These are phyloP conservation scores for Tachina grossa DNA, from an alignment of 2,888 invertebrate species.

Conservation along the genomic window DNA sequence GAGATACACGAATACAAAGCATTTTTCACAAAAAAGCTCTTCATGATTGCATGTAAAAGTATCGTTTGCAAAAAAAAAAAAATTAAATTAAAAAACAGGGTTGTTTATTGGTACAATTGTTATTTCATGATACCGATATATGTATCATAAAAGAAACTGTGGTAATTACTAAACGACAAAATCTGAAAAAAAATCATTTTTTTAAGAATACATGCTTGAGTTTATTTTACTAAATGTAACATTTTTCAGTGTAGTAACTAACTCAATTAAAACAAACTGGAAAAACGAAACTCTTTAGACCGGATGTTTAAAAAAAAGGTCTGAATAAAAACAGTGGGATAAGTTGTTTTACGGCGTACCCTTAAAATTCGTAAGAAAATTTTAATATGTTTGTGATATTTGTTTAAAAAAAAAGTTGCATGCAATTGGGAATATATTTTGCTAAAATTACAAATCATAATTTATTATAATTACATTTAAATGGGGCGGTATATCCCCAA, in stretches of 20 bases:
- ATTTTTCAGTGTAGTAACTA: background rate
- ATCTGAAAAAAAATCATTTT: background rate
- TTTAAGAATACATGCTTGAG: background rate
- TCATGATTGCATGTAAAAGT: constrained; percentile 61
- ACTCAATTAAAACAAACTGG: constrained; percentile 7
- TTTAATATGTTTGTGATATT: too few relatives aligned
- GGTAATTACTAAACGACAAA: constrained; percentile 7
- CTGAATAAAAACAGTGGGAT: constrained; percentile 8
- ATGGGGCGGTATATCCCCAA: background rate
- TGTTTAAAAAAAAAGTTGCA: too few relatives aligned
- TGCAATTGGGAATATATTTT: background rate
- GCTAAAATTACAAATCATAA: constrained; percentile 23
- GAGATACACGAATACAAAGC: constrained; percentile 31
- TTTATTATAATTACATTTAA: constrained; percentile 35
- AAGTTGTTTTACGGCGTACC: background rate
- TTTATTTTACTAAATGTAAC: constrained; percentile 22
- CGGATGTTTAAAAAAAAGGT: constrained; percentile 56
- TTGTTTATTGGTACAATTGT: constrained; percentile 15
- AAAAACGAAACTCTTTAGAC: constrained; percentile 22
- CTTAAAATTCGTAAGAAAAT: background rate
- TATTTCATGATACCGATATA: constrained; percentile 16
- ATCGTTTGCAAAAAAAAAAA: constrained; percentile 55
- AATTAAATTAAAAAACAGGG: constrained; percentile 26
- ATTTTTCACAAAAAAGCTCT: background rate
- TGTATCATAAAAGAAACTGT: constrained; percentile 41